Base-by-base conservation (phyloP, 2,113 vertebrate genomes). In the Cyphomyrus plagiostoma region DNA sequence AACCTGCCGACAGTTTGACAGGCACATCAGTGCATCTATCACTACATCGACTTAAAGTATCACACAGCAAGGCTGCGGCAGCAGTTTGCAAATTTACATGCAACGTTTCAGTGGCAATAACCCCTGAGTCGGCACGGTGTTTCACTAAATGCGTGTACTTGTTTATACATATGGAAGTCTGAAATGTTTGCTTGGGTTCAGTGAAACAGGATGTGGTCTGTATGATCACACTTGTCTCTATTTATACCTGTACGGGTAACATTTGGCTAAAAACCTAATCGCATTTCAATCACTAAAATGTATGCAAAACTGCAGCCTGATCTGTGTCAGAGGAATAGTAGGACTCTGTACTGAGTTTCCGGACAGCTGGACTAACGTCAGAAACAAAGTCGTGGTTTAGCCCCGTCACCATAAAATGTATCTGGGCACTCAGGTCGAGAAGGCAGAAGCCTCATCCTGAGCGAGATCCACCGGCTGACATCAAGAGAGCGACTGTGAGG, bases 191-290 rank as follows among this genome's bases (percentile, higher is more conserved):
- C 86, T 53, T 49, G n/a, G 49, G 49, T 39, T 53, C 26, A 39
- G 49, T 53, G 86, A 87, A 87, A 87, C 86, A 52, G 86, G 86
- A 87, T 87, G 86, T 87, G 86, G 86, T 87, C n/a, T 87, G 9
- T 19, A 3, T 5, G 26, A 87, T 87, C 86, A 58, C 49, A 56
- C n/a, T 87, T 87, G 49, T 21, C 85, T 87, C 86, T 87, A 87
- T 87, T 53, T 87, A 53, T 87, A 87, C 86, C 50, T 58, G 48
- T 53, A 7, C 5, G 49, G 49, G 49, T 87, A 53, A 21, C 50
- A 53, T 30, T 48, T 30, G 49, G 17, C 86, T 50, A 52, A 39
- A n/a, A 53, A 58, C 50, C 49, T 53, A 53, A 53, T 87, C 11
- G 86, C 30, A 35, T 39, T 87, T 87, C 52, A 39, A 39, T 39